Evolutionary conservation across 2,113 vertebrate genomes (phyloP).

Genomic region (Tragulus kanchil): DNA sequence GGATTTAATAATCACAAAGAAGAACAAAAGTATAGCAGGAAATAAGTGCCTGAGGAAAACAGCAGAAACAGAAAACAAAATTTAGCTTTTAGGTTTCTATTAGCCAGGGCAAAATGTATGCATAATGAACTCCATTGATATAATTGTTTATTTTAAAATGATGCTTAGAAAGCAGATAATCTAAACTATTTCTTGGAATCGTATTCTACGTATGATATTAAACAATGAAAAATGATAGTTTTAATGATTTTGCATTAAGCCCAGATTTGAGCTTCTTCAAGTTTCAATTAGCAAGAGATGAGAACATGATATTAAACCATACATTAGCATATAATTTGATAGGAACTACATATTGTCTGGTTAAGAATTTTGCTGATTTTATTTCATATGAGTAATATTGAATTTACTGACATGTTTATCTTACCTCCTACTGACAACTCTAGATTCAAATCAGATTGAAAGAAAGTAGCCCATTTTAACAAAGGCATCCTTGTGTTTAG

Average conservation of each 20-base stretch:
- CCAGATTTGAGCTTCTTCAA: background rate
- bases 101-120: background rate
- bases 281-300: background rate
- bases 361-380: background rate
- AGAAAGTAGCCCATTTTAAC: background rate
- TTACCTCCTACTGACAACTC: background rate
- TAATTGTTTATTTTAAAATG: background rate
- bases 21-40: background rate
- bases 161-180: background rate
- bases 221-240: background rate
- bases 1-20: background rate
- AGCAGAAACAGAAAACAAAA: background rate
- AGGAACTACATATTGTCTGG: background rate
- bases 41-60: background rate
- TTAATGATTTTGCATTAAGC: background rate
- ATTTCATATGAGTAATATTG: background rate
- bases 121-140: background rate
- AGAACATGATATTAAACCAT: background rate
- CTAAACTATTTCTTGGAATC: background rate
- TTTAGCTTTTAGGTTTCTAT: background rate
- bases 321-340: background rate
- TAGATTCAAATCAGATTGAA: background rate
- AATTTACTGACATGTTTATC: background rate
- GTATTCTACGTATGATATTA: background rate
- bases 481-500: background rate